Base-by-base conservation (phyloP, 2,113 vertebrate genomes). In the Azemiops feae region DNA sequence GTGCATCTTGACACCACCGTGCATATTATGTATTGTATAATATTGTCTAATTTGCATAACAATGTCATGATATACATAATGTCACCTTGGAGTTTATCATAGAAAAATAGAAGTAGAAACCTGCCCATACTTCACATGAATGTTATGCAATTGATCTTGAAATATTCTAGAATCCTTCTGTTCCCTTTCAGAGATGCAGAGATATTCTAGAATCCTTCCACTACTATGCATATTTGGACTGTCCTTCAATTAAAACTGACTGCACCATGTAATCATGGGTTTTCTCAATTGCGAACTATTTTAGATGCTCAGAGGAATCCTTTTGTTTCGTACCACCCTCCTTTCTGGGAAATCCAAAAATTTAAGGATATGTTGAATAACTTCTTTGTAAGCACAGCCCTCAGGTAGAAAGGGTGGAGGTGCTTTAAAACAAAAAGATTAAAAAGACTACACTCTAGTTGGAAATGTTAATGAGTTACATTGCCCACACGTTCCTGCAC, bases 391-490 rank as follows among this genome's bases (percentile, higher is more conserved):
- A 91, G 92, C 90, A 89, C 92, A 95, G 89, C 8, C 53, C 85
- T 81, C 0, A 92, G 92, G 18, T 4, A 92, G 92, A 90, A 93
- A 94, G 45, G 50, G 95, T 92, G 81, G 91, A 94, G 74, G 1
- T 93, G 86, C 94, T 95, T 93, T 95, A 92, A 52, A 93, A 96
- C 89, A 0, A 95, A 74, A 90, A 93, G 92, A 92, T 93, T 91
- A 94, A 94, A 69, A 69, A 69, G 34, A 93, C 88, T 85, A n/a
- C 6, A 27, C 60, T 92, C 1, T 92, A 95, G 85, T 95, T 91
- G 95, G 94, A 69, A 94, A 85, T 30, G 50, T 96, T 96, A 96
- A 96, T 88, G 95, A 96, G n/a, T 90, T 90, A 2, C 92, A 60
- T 89, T 25, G 47, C 89, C 93, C 90, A 58, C 92, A 94, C 91